Base-by-base conservation (phyloP, 2,888 invertebrate genomes). In the Apotomis capreana region DNA sequence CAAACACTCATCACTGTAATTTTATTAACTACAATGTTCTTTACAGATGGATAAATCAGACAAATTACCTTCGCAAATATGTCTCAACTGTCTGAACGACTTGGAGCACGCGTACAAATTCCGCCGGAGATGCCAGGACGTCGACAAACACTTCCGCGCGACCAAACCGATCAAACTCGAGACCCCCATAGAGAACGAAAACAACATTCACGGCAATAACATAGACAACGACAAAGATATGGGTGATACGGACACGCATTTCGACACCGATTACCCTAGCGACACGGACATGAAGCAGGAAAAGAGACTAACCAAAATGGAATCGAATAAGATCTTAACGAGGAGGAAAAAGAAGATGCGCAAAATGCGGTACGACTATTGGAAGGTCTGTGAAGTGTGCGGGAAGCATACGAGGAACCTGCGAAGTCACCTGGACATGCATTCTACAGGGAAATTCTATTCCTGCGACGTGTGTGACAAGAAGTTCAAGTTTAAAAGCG, bases 331-430 rank as follows among this genome's bases (percentile, higher is more conserved):
- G 49, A 68, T 61, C 9, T 51, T 70, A 52, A n/a, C 60, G 6
- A 70, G 70, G 65, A 78, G 76, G 61, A 85, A 80, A 67, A 81
- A 85, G 73, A 89, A 84, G 69, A 69, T 78, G 0, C 79, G 82
- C 0, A 89, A 87, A 88, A 68, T 80, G 5, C 87, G 81, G 78
- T 93, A 93, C 74, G 85, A 89, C 64, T 94, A 94, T 73, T 88
- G 86, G 86, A 92, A 93, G 78, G 87, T 94, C 13, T 94, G 94
- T 77, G 93, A 93, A 77, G 78, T 93, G 0, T 93, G 93, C 79
- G 93, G 93, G 0, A 93, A 91, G 70, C 83, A 89, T 69, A 92
- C 93, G 8, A 84, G 86, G 74, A 93, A 91, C 71, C 83, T 93
- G 26, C 76, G 83, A 49, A 87, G 88, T 68, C 94, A 94, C 70